phyloP scores from a whole-genome alignment of 2,113 vertebrate genomes.

The Saguinus midas region DNA sequence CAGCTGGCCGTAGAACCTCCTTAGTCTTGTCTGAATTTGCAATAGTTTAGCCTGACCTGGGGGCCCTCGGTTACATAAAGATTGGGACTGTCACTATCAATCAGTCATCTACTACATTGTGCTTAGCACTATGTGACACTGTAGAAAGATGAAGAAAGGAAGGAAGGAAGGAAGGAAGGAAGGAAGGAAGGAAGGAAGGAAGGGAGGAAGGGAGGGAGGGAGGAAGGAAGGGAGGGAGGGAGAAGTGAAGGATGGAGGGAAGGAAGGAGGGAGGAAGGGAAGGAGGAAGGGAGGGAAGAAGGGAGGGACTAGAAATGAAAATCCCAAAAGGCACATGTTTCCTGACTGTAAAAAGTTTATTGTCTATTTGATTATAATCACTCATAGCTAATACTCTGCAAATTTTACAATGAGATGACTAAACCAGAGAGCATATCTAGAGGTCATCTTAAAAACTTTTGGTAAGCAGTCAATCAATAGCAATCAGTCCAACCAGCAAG shows the following conservation, averaged over 20 bases:
- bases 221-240: background rate
- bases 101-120: background rate
- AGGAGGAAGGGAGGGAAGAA: background rate
- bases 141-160: background rate
- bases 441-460: background rate
- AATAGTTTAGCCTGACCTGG: background rate
- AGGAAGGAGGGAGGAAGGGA: fast-evolving
- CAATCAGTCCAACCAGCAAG: background rate
- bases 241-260: background rate
- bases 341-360: background rate
- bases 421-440: background rate
- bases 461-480: background rate
- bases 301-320: background rate
- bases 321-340: background rate
- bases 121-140: background rate
- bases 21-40: background rate
- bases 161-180: background rate
- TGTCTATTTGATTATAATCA: background rate
- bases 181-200: background rate
- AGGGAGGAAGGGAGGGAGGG: background rate
- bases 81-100: background rate
- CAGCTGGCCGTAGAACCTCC: background rate
- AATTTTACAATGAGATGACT: background rate
- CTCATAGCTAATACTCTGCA: background rate
- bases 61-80: background rate